Conservation (phyloP, 2,888 invertebrate genomes). For the Limenitis camilla region DNA sequence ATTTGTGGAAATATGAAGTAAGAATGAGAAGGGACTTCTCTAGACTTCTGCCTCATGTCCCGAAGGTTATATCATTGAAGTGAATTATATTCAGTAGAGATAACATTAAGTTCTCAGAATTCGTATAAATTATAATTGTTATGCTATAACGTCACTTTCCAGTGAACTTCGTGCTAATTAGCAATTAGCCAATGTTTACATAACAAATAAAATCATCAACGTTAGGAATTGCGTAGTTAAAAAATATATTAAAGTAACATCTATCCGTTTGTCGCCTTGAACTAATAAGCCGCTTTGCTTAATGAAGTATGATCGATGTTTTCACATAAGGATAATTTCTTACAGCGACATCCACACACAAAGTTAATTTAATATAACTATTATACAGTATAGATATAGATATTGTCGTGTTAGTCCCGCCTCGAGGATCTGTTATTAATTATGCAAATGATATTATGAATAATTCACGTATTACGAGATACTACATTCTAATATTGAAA, state of each 20-base stretch:
- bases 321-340: conserved; percentile 17
- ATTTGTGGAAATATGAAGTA: too few species aligned
- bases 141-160: too few species aligned
- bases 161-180: too few species aligned
- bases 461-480: conserved; percentile 22
- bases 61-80: too few species aligned
- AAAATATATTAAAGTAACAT: conserved; percentile 1
- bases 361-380: conserved; percentile 15
- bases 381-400: conserved; percentile 3
- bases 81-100: too few species aligned
- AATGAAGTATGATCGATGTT: conserved; percentile 23
- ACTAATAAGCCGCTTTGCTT: conserved; percentile 19
- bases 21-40: too few species aligned
- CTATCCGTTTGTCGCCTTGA: conserved; percentile 10
- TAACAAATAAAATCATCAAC: not conserved
- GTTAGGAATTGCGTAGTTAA: not conserved
- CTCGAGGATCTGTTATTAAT: conserved; percentile 24
- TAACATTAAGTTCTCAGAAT: too few species aligned
- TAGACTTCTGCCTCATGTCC: too few species aligned
- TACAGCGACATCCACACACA: conserved; percentile 14
- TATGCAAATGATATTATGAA: conserved; percentile 26
- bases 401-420: conserved; percentile 18
- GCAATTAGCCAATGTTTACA: too few species aligned
- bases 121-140: too few species aligned
- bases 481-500: conserved; percentile 18